Evolutionary conservation across 2,888 invertebrate species (phyloP), one percentile per base, ranked within the genome.

Genomic region (Eulithis testata): DNA sequence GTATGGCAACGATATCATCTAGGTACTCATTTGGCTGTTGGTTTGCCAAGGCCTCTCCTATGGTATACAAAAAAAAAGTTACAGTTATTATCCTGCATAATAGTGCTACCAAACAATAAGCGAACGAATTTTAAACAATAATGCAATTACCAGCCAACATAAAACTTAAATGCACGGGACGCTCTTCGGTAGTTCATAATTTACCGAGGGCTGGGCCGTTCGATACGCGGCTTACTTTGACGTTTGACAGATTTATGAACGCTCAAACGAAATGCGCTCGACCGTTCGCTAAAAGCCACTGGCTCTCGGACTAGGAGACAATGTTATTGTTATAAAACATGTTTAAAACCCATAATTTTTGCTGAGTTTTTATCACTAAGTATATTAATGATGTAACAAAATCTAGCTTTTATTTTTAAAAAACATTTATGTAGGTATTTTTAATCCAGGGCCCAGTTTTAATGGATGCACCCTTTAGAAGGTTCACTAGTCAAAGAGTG

Each of bases 181-280:
- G 70, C 70, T 74, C 73, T 79, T 79, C 76, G 40, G 37, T 14
- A 88, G 87, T 88, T 86, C 87, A 88, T 90, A 91, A 91, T 90
- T 91, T 88, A 91, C 85, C 80, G 78, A 76, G 81, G 86, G 84
- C 90, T 91, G 92, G 83, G 71, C 73, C 76, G 83, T 78, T 90
- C 92, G 92, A 91, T 92, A 91, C 90, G 87, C 83, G 88, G 91
- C 91, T 92, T 91, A 92, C 83, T 91, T 91, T 91, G 92, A 91
- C 91, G 82, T 70, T 66, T 90, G 91, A 89, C 89, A 89, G 86
- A 92, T 92, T 92, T 92, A 92, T 91, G 86, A 84, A 82, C 88
- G 83, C 87, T 90, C 91, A 87, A 81, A 82, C 80, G 76, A 88
- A 89, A 90, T 86, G 85, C 88, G 84, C 84, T 82, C 79, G 75